Conservation (phyloP, 2,888 invertebrate species). For the Synanthedon myopaeformis region DNA sequence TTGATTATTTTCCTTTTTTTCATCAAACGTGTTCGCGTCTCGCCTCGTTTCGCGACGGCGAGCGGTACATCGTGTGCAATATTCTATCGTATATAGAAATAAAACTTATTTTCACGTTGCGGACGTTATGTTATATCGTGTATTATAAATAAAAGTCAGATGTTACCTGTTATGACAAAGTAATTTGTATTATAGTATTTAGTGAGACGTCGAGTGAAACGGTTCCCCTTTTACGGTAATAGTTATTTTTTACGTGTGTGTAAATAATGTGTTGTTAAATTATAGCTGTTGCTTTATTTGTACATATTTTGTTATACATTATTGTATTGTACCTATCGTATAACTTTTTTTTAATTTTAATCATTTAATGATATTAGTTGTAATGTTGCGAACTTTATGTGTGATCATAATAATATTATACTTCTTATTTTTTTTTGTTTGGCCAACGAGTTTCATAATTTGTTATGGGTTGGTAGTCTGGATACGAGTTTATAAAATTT, state of each 20-base stretch:
- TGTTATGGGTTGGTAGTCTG: slow-evolving; percentile 10
- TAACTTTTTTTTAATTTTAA: slow-evolving; percentile 34
- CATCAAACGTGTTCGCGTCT: too few relatives aligned
- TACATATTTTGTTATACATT: slow-evolving; percentile 59
- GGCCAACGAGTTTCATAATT: slow-evolving; percentile 13
- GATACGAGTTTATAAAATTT: slow-evolving; percentile 12
- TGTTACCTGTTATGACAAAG: slow-evolving; percentile 71
- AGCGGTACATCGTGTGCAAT: slow-evolving; percentile 60
- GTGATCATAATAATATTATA: slow-evolving; percentile 23
- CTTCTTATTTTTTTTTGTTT: slow-evolving; percentile 14
- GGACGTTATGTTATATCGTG: slow-evolving; percentile 51
- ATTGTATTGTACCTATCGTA: slow-evolving; percentile 38
- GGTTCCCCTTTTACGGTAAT: slow-evolving; percentile 34
- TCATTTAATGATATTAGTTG: slow-evolving; percentile 40
- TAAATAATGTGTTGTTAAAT: slow-evolving; percentile 66
- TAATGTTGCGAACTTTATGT: slow-evolving; percentile 30
- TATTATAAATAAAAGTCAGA: slow-evolving; percentile 63
- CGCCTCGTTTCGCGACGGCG: not conserved
- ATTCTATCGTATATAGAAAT: slow-evolving; percentile 65
- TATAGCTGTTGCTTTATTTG: slow-evolving; percentile 64
- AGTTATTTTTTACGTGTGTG: slow-evolving; percentile 41
- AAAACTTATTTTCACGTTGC: slow-evolving; percentile 65
- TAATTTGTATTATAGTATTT: slow-evolving; percentile 60
- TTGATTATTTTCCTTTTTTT: slow-evolving; percentile 24
- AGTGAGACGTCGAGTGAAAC: slow-evolving; percentile 35